Evolutionary conservation across 2,888 invertebrate species (phyloP), one percentile per base, ranked within the genome.

Genomic region (Melanostoma scalare): DNA sequence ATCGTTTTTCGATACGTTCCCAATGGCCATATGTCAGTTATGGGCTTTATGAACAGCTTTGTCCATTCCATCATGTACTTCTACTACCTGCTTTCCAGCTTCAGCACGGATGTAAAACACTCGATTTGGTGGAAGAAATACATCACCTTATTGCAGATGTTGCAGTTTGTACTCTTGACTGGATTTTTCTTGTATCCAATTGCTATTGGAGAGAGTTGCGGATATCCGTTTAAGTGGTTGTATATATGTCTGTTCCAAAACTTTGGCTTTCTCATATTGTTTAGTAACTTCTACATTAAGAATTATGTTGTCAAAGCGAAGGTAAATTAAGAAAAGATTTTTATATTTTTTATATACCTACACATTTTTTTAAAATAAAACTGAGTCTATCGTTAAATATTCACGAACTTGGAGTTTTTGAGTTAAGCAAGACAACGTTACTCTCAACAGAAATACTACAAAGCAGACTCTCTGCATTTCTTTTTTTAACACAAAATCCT

Each of bases 21-120:
- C 86, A 94, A 95, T 85, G 96, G 96, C 0, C 95, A 95, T 87
- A 93, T 93, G 0, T 92, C 93, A 4, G 91, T 93, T 77, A 91
- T 95, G 33, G 95, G 95, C 0, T 88, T 94, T 0, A 89, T 96
- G 31, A 97, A 97, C 89, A 92, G 93, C 0, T 93, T 95, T 77
- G 95, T 97, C 0, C 97, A 97, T 88, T 89, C 93, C 0, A 89
- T 96, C 35, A 97, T 97, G 97, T 97, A 97, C 88, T 92, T 92
- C 0, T 96, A 97, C 89, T 97, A 97, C 89, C 92, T 96, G 5
- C 88, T 96, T 69, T 93, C 96, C 0, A 95, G 95, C 0, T 91
- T 94, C 68, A 93, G 95, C 61, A 95, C 95, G 0, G 92, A 93
- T 56, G 93, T 95, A 87, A 95, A 95, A 87, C 91, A 94, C 65